A percentile compares a stretch with the other conserved stretches of the same genome.
Conservation (phyloP, 2,888 invertebrate species). For the Cephus pulcher region DNA sequence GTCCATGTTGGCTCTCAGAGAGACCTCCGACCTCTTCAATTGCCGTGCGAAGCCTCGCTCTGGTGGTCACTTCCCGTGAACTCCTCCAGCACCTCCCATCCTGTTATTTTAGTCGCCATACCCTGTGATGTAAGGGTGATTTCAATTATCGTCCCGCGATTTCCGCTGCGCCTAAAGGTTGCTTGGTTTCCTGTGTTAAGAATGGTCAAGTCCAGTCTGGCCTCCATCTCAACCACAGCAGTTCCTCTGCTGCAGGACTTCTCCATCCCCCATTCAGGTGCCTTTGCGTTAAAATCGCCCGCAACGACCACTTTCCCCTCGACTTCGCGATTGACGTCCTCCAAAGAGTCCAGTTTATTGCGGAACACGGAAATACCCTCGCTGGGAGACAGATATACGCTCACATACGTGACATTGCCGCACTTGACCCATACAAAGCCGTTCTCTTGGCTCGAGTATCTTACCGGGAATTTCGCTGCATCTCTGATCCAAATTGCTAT, state of each 20-base stretch:
- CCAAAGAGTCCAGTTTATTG: too few species aligned
- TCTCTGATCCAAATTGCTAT: conserved; percentile 31
- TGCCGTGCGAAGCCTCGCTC: conserved; percentile 24
- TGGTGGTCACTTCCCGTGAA: conserved; percentile 33
- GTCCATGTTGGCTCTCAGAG: conserved; percentile 27
- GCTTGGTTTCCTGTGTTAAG: conserved; percentile 26
- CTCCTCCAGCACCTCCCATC: conserved; percentile 24
- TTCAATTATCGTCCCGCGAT: conserved; percentile 22
- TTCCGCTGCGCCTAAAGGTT: conserved; percentile 25
- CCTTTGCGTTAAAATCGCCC: conserved; percentile 33
- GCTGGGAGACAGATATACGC: too few species aligned
- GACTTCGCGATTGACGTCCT: too few species aligned
- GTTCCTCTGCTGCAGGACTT: conserved; percentile 29
- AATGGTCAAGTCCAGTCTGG: conserved; percentile 29
- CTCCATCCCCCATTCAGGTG: conserved; percentile 34
- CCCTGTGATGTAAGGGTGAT: conserved; percentile 19
- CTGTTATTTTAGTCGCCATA: neutral
- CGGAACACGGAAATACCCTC: too few species aligned
- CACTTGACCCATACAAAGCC: conserved; percentile 23
- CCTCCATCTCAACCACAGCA: conserved; percentile 32
- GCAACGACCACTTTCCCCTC: conserved; percentile 22
- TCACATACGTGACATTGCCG: too few species aligned
- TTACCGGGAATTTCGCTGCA: neutral
- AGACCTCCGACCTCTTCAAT: conserved; percentile 29
- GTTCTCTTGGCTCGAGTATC: conserved; percentile 6